Percentiles rank a stretch among this genome's conserved stretches.
These are phyloP conservation scores for Sialia sialis DNA, from an alignment of 2,113 vertebrate genomes.

Conservation along the genomic window DNA sequence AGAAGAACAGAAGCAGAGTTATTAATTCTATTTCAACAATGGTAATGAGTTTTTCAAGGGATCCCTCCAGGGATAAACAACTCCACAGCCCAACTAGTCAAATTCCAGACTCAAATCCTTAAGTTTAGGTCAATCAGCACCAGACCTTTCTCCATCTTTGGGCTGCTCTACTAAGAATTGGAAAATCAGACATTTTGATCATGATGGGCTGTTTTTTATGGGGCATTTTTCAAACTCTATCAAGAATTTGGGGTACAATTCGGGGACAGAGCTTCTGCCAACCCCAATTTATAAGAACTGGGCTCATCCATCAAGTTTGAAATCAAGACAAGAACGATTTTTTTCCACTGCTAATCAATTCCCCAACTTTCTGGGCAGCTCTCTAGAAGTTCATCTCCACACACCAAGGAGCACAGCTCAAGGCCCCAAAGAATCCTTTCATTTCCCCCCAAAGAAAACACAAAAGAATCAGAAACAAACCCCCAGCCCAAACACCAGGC, in stretches of 20 bases:
- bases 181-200: not conserved
- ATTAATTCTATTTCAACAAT: slow-evolving; percentile 28
- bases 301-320: not conserved
- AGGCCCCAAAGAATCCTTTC: not conserved
- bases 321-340: not conserved
- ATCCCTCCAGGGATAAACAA: slow-evolving; percentile 46
- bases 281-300: not conserved
- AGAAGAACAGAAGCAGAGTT: not conserved
- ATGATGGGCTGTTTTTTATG: not conserved
- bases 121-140: slow-evolving; percentile 30
- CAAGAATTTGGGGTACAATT: not conserved
- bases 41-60: slow-evolving; percentile 17
- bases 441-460: not conserved
- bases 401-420: not conserved
- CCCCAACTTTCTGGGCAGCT: not conserved
- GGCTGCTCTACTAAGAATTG: not conserved
- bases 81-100: not conserved
- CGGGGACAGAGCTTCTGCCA: slow-evolving; percentile 17
- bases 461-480: not conserved
- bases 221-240: not conserved
- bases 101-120: not conserved
- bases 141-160: not conserved
- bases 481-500: not conserved
- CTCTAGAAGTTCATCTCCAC: not conserved
- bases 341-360: not conserved